Evolutionary conservation across 2,113 vertebrate genomes (phyloP).

Genomic region (Lepisosteus osseus): DNA sequence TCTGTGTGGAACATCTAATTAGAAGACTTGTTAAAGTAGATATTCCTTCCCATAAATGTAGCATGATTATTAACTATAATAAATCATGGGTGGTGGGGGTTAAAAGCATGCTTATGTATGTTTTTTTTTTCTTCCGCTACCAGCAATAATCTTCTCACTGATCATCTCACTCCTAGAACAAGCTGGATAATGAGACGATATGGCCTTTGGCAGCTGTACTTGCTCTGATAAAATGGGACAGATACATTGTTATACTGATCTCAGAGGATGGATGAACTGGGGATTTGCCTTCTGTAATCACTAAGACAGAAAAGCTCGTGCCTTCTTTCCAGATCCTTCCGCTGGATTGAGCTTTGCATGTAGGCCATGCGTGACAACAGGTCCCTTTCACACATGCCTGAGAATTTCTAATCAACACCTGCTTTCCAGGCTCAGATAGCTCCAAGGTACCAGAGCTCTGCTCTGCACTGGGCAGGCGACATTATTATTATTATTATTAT

Average conservation of each 20-base stretch:
- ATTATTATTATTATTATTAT: background rate
- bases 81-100: constrained; percentile 25
- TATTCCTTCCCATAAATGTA: constrained; percentile 45
- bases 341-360: constrained; percentile 57
- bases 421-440: constrained; percentile 25
- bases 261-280: constrained; percentile 30
- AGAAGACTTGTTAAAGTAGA: constrained; percentile 60
- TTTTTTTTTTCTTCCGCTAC: constrained; percentile 37
- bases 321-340: constrained; percentile 52
- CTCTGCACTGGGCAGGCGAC: background rate
- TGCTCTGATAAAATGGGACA: constrained; percentile 40
- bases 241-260: constrained; percentile 29
- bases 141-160: constrained; percentile 38
- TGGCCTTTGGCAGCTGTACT: constrained; percentile 53
- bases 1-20: constrained; percentile 59
- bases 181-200: constrained; percentile 70
- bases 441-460: background rate
- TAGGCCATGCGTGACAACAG: constrained; percentile 52
- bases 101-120: constrained; percentile 34
- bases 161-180: constrained; percentile 50
- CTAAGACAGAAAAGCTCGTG: constrained; percentile 38
- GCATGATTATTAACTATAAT: constrained; percentile 33
- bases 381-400: constrained; percentile 56
- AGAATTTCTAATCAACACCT: constrained; percentile 68
- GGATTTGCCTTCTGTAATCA: constrained; percentile 54